Conservation (phyloP, 2,888 invertebrate species). For the Hemaris fuciformis region DNA sequence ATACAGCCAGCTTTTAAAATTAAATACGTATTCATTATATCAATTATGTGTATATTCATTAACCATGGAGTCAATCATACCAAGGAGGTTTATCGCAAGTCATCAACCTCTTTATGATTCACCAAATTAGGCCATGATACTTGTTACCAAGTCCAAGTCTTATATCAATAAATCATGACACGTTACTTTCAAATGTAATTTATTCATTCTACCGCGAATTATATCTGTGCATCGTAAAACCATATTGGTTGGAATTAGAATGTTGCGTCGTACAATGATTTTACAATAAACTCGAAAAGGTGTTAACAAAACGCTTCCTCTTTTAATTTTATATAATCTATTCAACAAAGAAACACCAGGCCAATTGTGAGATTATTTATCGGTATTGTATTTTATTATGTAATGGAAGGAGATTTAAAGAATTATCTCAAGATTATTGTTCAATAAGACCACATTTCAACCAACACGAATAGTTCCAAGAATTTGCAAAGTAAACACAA, state of each 20-base stretch:
- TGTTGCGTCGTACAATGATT: not conserved
- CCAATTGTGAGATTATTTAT: not conserved
- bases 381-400: not conserved
- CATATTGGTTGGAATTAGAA: not conserved
- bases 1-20: not conserved
- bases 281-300: not conserved
- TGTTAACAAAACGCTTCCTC: conserved; percentile 3
- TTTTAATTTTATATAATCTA: not conserved
- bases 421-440: not conserved
- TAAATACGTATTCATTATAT: not conserved
- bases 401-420: not conserved
- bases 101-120: not conserved
- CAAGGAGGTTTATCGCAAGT: not conserved
- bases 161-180: not conserved
- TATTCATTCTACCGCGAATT: conserved; percentile 1
- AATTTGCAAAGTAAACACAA: not conserved
- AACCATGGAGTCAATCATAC: not conserved
- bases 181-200: conserved; percentile 11
- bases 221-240: not conserved
- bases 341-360: not conserved
- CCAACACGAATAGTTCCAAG: not conserved
- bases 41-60: not conserved
- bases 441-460: not conserved
- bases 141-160: not conserved
- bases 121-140: not conserved